Base-by-base conservation (phyloP, 2,888 invertebrate species). In the Hyposoter dolosus region DNA sequence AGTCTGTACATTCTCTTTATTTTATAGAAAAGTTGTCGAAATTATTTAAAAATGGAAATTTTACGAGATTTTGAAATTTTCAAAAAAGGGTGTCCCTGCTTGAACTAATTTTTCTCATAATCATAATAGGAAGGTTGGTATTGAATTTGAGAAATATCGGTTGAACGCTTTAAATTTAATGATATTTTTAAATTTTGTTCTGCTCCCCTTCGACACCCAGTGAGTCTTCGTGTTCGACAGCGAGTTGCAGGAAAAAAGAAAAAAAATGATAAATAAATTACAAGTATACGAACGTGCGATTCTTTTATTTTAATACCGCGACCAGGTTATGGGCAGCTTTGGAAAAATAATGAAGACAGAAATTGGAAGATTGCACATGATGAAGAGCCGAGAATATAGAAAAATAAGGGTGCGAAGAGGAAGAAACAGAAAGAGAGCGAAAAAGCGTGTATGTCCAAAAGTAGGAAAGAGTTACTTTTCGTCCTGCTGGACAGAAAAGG, bases 281-380 rank as follows among this genome's bases (percentile, higher is more conserved):
- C 35, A 35, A 28, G 28, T 35, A 6, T 35, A n/a, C 50, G 50
- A 50, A 3, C 23, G 3, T 45, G 28, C 23, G 32, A 71, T 6
- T 19, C 12, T 43, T 74, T 10, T 63, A 43, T 32, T 68, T 65
- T 12, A 10, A n/a, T n/a, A 63, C 45, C 19, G 53, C 19, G 47
- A 45, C 35, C 35, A 10, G 40, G 19, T 19, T 66, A 40, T 40
- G 45, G 47, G 23, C 3, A 50, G 47, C 32, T 32, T 28, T 50
- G 6, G 32, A 32, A 53, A 35, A 66, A 72, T 45, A 71, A 68
- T 50, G 72, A 63, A 71, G 69, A 69, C 68, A 66, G 74, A 79
- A 79, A 79, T 79, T 80, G 79, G 75, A 72, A 66, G 65, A 83
- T 85, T 74, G 60, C 74, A 56, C 72, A 60, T 50, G 60, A 82